Percentiles rank a stretch among this genome's conserved stretches.
phyloP scores from a whole-genome alignment of 1,140 invertebrate species.

The Panulirus ornatus region DNA sequence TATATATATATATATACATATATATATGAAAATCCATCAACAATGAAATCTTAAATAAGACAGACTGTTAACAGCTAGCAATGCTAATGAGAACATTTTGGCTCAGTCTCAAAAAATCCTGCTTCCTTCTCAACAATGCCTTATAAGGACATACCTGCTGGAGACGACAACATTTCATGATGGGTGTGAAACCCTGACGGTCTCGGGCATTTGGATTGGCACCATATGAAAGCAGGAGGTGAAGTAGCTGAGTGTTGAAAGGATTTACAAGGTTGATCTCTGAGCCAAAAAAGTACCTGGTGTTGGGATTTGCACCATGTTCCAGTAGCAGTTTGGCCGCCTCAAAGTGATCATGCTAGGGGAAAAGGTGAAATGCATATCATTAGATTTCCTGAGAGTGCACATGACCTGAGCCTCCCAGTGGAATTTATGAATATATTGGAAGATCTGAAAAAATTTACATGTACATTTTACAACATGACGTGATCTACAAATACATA shows the following conservation, averaged over 20 bases:
- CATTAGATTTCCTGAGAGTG: no score
- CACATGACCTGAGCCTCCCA: no score
- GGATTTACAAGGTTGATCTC: constrained; percentile 92
- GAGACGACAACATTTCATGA: constrained; percentile 91
- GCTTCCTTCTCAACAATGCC: background rate
- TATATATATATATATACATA: no score
- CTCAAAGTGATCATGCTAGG: constrained; percentile 87
- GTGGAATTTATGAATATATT: no score
- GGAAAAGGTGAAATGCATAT: no score
- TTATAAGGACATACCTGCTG: constrained; percentile 81
- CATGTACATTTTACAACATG: no score
- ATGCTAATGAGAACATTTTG: no score
- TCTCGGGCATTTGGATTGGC: constrained; percentile 92
- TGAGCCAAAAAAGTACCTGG: constrained; percentile 91
- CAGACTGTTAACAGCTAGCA: no score
- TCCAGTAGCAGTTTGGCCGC: constrained; percentile 84
- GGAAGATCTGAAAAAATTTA: no score
- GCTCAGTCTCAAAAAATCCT: background rate
- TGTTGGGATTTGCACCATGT: constrained; percentile 84
- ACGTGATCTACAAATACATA: no score
- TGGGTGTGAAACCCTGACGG: constrained; percentile 88
- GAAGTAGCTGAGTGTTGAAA: constrained; percentile 87
- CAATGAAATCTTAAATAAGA: no score
- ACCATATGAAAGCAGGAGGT: constrained; percentile 89
- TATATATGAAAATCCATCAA: no score